Percentiles rank a stretch among this genome's conserved stretches.
Conservation (phyloP, 2,797 vertebrate genomes). For the Manis crassicaudata region DNA sequence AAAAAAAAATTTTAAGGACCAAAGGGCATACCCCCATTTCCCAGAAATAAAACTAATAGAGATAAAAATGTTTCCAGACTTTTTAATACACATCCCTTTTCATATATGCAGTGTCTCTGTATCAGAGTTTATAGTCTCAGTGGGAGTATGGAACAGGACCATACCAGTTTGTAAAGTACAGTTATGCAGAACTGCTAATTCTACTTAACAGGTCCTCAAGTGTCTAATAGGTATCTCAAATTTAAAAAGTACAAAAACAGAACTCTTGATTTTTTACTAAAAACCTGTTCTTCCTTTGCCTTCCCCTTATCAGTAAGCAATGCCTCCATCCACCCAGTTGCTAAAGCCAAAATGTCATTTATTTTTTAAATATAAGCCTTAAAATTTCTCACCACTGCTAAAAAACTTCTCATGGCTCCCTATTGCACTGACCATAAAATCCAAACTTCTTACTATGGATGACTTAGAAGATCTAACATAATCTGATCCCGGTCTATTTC, state of each 20-base stretch:
- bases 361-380: slow-evolving; percentile 14
- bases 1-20: neutral
- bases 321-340: neutral
- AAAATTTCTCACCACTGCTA: neutral
- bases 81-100: neutral
- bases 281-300: neutral
- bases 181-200: neutral
- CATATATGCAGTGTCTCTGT: neutral
- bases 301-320: neutral
- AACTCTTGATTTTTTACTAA: neutral
- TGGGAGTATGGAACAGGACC: neutral
- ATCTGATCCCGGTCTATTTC: neutral
- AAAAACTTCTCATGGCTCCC: neutral
- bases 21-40: neutral
- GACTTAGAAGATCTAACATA: neutral
- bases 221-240: neutral
- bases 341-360: neutral
- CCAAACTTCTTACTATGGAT: neutral
- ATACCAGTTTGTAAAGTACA: neutral
- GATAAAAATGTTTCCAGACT: neutral
- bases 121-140: neutral
- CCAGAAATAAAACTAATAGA: neutral
- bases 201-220: neutral
- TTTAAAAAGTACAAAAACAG: neutral
- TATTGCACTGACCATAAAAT: neutral